Conservation (phyloP, 2,888 invertebrate genomes). For the Slavum lentiscoides region DNA sequence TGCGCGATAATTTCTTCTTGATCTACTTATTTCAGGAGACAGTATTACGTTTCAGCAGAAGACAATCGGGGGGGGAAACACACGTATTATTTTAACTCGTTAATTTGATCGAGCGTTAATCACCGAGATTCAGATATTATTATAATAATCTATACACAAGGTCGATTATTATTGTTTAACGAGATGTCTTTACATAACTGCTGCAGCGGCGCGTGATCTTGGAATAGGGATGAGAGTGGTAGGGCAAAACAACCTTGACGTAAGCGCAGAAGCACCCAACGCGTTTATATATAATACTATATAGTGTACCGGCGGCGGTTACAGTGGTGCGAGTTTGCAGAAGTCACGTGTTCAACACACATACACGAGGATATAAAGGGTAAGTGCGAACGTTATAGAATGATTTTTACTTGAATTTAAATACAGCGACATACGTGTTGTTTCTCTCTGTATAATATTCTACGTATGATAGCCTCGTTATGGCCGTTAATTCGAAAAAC, state of each 20-base stretch:
- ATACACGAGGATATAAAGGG: conserved; percentile 5
- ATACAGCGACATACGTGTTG: too few species aligned
- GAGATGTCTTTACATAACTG: conserved; percentile 35
- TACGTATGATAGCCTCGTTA: too few species aligned
- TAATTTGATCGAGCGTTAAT: conserved; percentile 14
- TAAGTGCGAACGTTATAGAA: conserved; percentile 16
- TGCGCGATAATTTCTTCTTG: neutral
- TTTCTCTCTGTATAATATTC: too few species aligned
- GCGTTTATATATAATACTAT: conserved; percentile 24
- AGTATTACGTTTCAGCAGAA: too few species aligned
- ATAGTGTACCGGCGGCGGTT: conserved; percentile 23
- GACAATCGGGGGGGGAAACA: neutral
- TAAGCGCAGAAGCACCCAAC: conserved; percentile 52
- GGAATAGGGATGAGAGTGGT: conserved; percentile 52
- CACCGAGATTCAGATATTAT: conserved; percentile 26
- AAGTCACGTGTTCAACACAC: conserved; percentile 1
- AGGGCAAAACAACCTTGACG: conserved; percentile 50
- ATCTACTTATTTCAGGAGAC: neutral
- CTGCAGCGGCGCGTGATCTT: conserved; percentile 1
- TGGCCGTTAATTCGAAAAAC: neutral
- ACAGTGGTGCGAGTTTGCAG: conserved; percentile 37
- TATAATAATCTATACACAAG: conserved; percentile 31
- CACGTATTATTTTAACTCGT: neutral
- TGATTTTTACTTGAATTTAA: neutral
- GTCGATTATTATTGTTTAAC: conserved; percentile 35